Evolutionary conservation across 1,140 invertebrate genomes (phyloP).

Genomic region (Drosophila bocqueti): DNA sequence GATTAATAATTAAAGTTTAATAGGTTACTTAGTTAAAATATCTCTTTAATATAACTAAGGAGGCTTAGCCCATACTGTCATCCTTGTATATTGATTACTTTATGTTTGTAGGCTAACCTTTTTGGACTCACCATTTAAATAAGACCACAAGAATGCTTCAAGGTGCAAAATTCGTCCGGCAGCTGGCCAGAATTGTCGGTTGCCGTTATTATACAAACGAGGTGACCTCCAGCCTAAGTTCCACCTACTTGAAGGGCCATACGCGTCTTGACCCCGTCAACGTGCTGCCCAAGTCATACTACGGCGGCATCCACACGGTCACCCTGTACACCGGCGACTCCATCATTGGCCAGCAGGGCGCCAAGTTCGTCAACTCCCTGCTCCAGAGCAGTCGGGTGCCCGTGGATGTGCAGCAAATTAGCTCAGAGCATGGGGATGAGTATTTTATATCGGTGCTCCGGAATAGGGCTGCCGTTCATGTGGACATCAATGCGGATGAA

Average conservation of each 20-base stretch:
- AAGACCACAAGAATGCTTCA: conserved; percentile 19
- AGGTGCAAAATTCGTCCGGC: neutral
- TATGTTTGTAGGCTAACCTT: neutral
- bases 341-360: conserved; percentile 65
- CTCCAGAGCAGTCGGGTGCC: conserved; percentile 61
- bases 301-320: conserved; percentile 63
- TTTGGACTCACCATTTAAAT: conserved; percentile 4
- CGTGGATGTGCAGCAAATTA: conserved; percentile 57
- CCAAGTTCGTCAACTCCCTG: conserved; percentile 58
- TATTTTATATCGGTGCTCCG: conserved; percentile 67
- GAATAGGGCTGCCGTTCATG: conserved; percentile 65
- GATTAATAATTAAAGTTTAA: neutral
- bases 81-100: neutral
- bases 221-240: neutral
- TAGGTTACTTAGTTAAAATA: neutral
- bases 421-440: conserved; percentile 40
- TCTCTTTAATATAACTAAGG: neutral
- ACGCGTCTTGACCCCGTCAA: conserved; percentile 6
- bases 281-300: conserved; percentile 54
- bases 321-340: conserved; percentile 61
- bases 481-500: conserved; percentile 60
- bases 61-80: neutral
- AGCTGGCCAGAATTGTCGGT: neutral
- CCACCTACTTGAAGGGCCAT: conserved; percentile 41
- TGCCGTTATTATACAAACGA: neutral